These are phyloP conservation scores for Eilema griseolum DNA, from an alignment of 2,888 invertebrate genomes.

Conservation along the genomic window DNA sequence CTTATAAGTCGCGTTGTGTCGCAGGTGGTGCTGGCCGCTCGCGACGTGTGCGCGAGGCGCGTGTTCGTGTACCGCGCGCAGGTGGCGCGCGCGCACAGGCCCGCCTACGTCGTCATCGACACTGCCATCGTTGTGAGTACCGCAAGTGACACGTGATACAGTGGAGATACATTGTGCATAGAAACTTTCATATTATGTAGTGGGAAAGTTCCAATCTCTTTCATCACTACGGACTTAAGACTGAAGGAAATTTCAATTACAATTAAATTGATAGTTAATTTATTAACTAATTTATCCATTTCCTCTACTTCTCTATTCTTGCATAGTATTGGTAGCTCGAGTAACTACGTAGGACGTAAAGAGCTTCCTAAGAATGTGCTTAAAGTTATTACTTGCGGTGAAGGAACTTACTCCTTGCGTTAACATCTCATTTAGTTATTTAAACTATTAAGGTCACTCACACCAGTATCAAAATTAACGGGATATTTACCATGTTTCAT, in stretches of 20 bases:
- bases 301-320: background rate
- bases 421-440: background rate
- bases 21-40: conserved; percentile 66
- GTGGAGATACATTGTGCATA: background rate
- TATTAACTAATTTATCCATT: too few species aligned
- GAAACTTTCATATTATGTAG: background rate
- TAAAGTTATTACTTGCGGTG: conserved; percentile 5
- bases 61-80: conserved; percentile 59
- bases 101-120: conserved; percentile 68
- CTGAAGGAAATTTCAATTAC: too few species aligned
- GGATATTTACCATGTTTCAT: too few species aligned
- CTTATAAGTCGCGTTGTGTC: too few species aligned
- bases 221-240: too few species aligned
- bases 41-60: conserved; percentile 59
- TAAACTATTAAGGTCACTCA: too few species aligned
- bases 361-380: conserved; percentile 4
- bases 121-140: conserved; percentile 62
- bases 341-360: background rate
- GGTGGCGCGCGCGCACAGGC: conserved; percentile 55
- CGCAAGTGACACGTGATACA: too few species aligned
- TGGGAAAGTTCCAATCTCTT: too few species aligned
- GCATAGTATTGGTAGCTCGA: background rate
- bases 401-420: background rate
- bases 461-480: too few species aligned
- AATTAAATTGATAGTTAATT: too few species aligned